These are phyloP conservation scores for Argyra leucocephala DNA, from an alignment of 2,888 invertebrate genomes.

Conservation along the genomic window DNA sequence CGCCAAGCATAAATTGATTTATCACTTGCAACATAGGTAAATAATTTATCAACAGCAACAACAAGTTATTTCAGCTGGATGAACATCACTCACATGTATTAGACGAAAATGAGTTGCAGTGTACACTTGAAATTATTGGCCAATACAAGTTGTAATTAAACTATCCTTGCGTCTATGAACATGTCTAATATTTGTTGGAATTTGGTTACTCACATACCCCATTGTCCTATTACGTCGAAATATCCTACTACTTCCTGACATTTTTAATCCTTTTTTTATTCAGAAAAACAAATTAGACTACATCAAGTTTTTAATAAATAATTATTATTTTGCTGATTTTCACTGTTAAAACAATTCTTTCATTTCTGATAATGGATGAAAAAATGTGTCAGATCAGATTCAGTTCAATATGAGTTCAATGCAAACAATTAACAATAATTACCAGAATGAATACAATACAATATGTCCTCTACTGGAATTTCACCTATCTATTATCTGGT, in stretches of 20 bases:
- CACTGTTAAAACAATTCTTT: too few species aligned
- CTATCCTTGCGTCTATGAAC: constrained; percentile 78
- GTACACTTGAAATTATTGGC: constrained; percentile 86
- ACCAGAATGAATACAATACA: too few species aligned
- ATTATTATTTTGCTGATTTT: too few species aligned
- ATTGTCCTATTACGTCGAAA: constrained; percentile 75
- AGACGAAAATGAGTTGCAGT: constrained; percentile 72
- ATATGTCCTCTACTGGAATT: too few species aligned
- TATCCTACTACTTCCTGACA: constrained; percentile 59
- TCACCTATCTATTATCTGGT: too few species aligned
- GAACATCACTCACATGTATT: constrained; percentile 72
- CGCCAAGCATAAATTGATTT: constrained; percentile 78
- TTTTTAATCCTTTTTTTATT: constrained; percentile 26
- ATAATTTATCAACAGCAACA: constrained; percentile 64
- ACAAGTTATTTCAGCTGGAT: constrained; percentile 69
- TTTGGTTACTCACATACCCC: constrained; percentile 86
- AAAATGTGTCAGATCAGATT: too few species aligned
- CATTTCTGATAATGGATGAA: too few species aligned
- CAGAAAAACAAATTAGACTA: too few species aligned
- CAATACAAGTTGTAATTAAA: constrained; percentile 80
- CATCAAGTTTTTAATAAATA: too few species aligned
- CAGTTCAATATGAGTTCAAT: too few species aligned
- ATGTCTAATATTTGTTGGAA: constrained; percentile 76
- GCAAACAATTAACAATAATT: too few species aligned
- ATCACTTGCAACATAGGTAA: constrained; percentile 69